Conservation (phyloP, 2,888 invertebrate genomes). For the Horisme vitalbata region DNA sequence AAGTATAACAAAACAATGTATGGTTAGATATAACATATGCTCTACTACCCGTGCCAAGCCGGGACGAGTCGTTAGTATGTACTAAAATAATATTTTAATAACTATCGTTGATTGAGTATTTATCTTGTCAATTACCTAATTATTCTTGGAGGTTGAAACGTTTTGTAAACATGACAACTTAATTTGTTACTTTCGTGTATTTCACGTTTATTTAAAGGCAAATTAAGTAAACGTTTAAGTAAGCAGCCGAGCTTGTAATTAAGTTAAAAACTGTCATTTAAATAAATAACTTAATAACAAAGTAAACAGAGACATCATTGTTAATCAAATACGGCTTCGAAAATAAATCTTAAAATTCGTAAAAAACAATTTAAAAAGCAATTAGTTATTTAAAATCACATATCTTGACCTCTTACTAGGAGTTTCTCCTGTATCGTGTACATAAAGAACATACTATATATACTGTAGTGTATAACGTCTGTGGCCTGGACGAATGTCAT, state of each 20-base stretch:
- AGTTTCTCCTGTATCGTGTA: no score
- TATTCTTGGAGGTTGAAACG: constrained; percentile 12
- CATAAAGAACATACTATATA: no score
- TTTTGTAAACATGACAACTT: constrained; percentile 29
- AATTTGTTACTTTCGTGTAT: constrained; percentile 28
- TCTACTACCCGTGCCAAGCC: no score
- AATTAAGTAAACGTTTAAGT: constrained; percentile 23
- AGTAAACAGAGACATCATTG: neutral
- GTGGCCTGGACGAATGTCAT: no score
- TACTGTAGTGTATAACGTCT: no score
- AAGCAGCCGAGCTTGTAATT: constrained; percentile 7
- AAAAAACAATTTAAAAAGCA: no score
- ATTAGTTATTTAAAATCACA: no score
- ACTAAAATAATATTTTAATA: neutral
- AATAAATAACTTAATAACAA: constrained; percentile 11
- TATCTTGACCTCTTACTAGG: no score
- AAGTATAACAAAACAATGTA: no score
- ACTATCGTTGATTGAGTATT: constrained; percentile 4
- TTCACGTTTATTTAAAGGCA: constrained; percentile 24
- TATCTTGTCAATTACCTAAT: constrained; percentile 20
- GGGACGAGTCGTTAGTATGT: no score
- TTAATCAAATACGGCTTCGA: neutral
- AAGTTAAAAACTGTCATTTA: constrained; percentile 15
- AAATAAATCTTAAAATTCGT: no score
- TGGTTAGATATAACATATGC: no score